A percentile compares a stretch with the other conserved stretches of the same genome.
Conservation (phyloP, 2,888 invertebrate genomes). For the Chaitophorus viminalis region DNA sequence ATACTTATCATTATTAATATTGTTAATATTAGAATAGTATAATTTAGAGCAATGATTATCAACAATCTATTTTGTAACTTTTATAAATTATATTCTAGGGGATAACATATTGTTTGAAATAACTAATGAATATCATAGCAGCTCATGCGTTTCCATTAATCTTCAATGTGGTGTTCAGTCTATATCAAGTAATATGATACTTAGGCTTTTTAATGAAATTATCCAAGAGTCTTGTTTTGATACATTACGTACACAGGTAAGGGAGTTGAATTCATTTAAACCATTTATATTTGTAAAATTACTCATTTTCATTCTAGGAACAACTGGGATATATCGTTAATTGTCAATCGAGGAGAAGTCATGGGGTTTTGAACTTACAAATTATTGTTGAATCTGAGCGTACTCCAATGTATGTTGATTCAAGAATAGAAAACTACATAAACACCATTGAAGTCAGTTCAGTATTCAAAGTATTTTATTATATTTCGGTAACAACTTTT, state of each 20-base stretch:
- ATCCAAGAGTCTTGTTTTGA: slow-evolving; percentile 92
- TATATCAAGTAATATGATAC: slow-evolving; percentile 78
- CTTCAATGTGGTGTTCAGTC: slow-evolving; percentile 86
- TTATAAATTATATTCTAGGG: slow-evolving; percentile 22
- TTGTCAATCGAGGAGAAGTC: slow-evolving; percentile 83
- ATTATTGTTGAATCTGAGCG: slow-evolving; percentile 83
- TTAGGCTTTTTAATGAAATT: slow-evolving; percentile 89
- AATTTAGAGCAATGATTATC: too few relatives aligned
- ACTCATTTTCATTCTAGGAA: slow-evolving; percentile 71
- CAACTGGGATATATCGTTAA: slow-evolving; percentile 96
- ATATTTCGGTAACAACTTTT: slow-evolving; percentile 25
- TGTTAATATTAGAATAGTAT: background rate
- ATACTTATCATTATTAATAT: too few relatives aligned
- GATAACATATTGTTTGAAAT: slow-evolving; percentile 20
- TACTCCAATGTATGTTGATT: slow-evolving; percentile 84
- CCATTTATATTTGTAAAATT: background rate
- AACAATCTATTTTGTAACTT: background rate
- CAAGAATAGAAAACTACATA: slow-evolving; percentile 88
- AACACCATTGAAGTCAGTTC: slow-evolving; percentile 77
- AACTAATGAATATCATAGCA: slow-evolving; percentile 73
- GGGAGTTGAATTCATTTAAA: background rate
- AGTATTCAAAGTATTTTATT: background rate
- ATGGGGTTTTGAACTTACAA: slow-evolving; percentile 85
- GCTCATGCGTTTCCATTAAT: slow-evolving; percentile 87
- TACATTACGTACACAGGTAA: slow-evolving; percentile 85